Evolutionary conservation across 2,113 vertebrate genomes (phyloP), one percentile per base, ranked within the genome.

Genomic region (Colistium nudipinnis): DNA sequence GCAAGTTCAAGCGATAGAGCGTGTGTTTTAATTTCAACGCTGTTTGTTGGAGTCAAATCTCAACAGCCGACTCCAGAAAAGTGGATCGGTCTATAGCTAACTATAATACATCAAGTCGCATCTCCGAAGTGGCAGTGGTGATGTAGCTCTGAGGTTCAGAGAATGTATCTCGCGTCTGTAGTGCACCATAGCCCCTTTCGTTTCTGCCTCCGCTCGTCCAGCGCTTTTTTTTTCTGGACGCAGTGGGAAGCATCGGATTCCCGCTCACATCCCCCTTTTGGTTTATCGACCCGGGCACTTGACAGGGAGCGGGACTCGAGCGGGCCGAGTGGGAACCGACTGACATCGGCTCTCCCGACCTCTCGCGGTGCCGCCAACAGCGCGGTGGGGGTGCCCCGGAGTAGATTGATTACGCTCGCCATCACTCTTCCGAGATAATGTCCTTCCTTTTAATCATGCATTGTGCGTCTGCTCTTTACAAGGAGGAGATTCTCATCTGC

Each of bases 321-420:
- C 67, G 47, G 70, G 49, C 59, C 67, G 59, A 75, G 73, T 41
- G 57, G 51, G 84, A 84, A 56, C 57, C 57, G n/a, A 25, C 60
- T 66, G 69, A 82, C 62, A 59, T 60, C 17, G 36, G 59, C 78
- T 61, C 59, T 56, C 10, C 39, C 71, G 62, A 65, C 83, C 82
- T 74, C 81, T 62, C 35, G 22, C 71, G 61, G 52, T 47, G 70
- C 77, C 75, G 43, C 22, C 69, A 80, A 78, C 54, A 55, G 39
- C 70, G 12, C 81, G 43, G 61, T 54, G 9, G 87, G n/a, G 86
- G 74, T 70, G 72, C 78, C 54, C 54, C 74, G 84, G 85, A 76
- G 81, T 69, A 80, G 89, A 91, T 90, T 90, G 88, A 91, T 91
- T 89, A 87, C 84, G 55, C 82, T 75, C 64, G 85, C 74, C 85